Evolutionary conservation across 2,113 vertebrate genomes (phyloP).

Genomic region (Mus musculus): GRCm39 chr4:123138001-123138500

Average conservation of each 20-base stretch:
- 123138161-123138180: neutral
- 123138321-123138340: neutral
- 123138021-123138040: neutral
- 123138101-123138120: neutral
- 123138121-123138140: neutral
- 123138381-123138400: neutral
- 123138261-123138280: neutral
- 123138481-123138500: neutral
- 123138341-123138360: neutral
- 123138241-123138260: neutral
- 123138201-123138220: neutral
- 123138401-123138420: neutral
- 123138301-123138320: neutral
- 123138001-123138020: neutral
- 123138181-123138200: slow-evolving; percentile 40
- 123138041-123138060: neutral
- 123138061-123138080: slow-evolving; percentile 12
- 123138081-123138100: neutral
- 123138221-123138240: neutral
- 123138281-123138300: neutral
- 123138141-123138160: slow-evolving; percentile 31
- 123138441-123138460: too few relatives aligned
- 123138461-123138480: neutral
- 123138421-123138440: neutral
- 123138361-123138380: neutral